Evolutionary conservation across 2,888 invertebrate species (phyloP), one percentile per base, ranked within the genome.

Genomic region (Itoplectis maculator): DNA sequence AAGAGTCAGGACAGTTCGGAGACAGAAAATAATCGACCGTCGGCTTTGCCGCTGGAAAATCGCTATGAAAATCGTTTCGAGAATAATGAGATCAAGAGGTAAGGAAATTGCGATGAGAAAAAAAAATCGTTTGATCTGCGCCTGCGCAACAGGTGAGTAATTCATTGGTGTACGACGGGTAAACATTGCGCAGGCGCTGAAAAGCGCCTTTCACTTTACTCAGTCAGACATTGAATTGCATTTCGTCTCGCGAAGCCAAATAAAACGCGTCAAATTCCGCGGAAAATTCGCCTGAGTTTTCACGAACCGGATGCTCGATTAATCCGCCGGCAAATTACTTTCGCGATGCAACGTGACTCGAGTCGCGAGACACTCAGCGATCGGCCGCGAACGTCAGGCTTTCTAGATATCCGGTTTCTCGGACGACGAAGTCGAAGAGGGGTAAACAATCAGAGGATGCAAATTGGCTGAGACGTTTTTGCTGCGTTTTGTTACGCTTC

Each of bases 21-120:
- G 63, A 94, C 94, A 0, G 93, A 94, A 1, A 93, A 95, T 2
- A 95, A 95, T 49, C 95, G 95, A 7, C 93, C 95, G 59, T 93
- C 94, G 0, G 93, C 72, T 13, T 69, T 78, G 9, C 45, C 81
- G 15, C 54, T 81, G 29, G 78, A 82, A 37, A 79, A 68, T 45
- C 91, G 9, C 81, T 90, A 89, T 35, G 88, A 89, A 9, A 87
- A 84, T 81, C 85, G 82, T 73, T 90, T 86, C 74, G 88, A 88
- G 56, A 87, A 86, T 77, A 93, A 93, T 79, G 92, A 92, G 78
- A 91, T 92, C 74, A 91, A 91, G 86, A 91, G 92, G 93, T 93
- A 69, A 87, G 82, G n/a, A n/a, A n/a, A n/a, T n/a, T n/a, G n/a
- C n/a, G n/a, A n/a, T 56, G 47, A 70, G 61, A 80, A 29, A 59